These are phyloP conservation scores for Apteryx mantelli DNA, from an alignment of 2,113 vertebrate species.

Conservation along the genomic window DNA sequence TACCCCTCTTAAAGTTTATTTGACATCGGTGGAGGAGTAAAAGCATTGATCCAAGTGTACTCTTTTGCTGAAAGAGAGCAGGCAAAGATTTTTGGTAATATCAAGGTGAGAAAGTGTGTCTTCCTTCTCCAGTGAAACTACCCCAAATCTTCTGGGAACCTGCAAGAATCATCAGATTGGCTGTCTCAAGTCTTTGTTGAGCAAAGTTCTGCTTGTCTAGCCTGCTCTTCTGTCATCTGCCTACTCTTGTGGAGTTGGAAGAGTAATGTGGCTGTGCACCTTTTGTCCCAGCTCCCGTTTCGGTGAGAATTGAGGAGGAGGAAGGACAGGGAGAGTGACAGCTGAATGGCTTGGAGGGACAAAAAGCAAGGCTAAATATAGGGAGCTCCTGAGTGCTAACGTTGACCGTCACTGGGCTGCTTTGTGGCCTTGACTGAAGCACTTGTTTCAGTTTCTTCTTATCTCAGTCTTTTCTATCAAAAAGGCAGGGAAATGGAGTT, in stretches of 20 bases:
- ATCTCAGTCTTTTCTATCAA: neutral
- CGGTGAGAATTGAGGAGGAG: neutral
- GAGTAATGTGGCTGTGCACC: neutral
- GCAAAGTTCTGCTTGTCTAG: neutral
- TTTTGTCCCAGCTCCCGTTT: neutral
- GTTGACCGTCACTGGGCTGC: neutral
- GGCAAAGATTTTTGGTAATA: neutral
- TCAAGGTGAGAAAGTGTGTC: neutral
- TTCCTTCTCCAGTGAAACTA: neutral
- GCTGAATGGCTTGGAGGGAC: neutral
- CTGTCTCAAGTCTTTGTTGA: neutral
- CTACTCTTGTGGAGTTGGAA: neutral
- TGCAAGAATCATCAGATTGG: neutral
- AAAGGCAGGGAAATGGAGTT: neutral
- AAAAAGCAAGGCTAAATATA: neutral
- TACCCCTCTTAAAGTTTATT: neutral
- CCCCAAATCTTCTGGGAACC: too few relatives aligned
- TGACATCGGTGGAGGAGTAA: fast-evolving
- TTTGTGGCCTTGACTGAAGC: neutral
- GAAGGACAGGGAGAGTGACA: neutral
- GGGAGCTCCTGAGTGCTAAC: neutral
- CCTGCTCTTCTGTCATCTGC: fast-evolving
- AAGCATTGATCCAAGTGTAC: neutral
- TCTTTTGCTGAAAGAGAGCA: neutral
- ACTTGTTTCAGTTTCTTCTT: neutral